These are phyloP conservation scores for Phaenicophaeus curvirostris DNA, from an alignment of 2,797 vertebrate species.

Conservation along the genomic window DNA sequence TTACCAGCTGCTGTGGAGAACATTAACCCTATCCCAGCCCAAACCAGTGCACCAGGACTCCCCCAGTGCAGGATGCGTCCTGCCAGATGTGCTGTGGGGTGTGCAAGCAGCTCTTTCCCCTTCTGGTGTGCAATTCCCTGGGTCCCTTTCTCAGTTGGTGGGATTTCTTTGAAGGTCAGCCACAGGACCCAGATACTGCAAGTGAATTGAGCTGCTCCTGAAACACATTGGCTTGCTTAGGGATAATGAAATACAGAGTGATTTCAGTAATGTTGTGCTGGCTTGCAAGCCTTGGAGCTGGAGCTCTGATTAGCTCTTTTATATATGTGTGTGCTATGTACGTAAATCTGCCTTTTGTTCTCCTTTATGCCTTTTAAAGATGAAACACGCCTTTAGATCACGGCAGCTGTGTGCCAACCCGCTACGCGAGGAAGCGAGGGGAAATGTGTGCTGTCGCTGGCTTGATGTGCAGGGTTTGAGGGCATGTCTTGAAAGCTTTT, in stretches of 20 bases:
- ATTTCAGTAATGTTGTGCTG: neutral
- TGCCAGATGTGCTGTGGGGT: accelerated
- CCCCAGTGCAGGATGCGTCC: accelerated
- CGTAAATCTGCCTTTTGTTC: neutral
- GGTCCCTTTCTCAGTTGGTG: neutral
- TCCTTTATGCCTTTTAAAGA: neutral
- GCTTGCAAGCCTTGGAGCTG: neutral
- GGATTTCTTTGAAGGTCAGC: neutral
- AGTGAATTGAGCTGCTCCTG: neutral
- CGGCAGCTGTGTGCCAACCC: accelerated
- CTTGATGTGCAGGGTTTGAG: neutral
- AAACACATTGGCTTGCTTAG: neutral
- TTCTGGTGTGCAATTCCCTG: neutral
- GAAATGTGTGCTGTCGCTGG: neutral
- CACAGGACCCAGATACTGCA: neutral
- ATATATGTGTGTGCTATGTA: accelerated
- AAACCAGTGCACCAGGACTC: neutral
- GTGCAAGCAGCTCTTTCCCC: no score
- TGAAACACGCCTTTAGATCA: neutral
- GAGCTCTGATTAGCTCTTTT: neutral
- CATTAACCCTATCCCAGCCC: no score
- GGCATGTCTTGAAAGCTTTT: neutral
- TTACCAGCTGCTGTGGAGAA: no score
- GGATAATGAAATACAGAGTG: accelerated
- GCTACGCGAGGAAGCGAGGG: accelerated